Evolutionary conservation across 2,797 vertebrate genomes (phyloP).

Genomic region (Valencia hispanica): DNA sequence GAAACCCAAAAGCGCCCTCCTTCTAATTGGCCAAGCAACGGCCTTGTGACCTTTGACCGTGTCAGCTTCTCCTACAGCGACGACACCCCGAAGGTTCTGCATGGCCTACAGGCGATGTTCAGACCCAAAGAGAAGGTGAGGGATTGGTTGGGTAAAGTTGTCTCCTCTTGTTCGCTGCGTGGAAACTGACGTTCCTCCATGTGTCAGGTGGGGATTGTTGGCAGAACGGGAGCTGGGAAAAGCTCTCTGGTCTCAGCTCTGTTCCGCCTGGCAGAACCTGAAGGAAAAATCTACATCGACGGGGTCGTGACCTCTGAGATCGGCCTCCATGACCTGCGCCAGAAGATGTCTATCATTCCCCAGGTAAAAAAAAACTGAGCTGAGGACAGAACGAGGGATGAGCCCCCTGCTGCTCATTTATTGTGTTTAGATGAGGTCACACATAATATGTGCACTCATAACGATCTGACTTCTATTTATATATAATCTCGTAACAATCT

Average conservation of each 20-base stretch:
- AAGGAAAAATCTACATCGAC: constrained; percentile 92
- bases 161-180: not conserved
- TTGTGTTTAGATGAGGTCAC: too few relatives aligned
- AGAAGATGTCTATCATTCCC: constrained; percentile 45
- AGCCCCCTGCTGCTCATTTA: too few relatives aligned
- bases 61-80: constrained; percentile 88
- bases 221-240: constrained; percentile 93
- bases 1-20: constrained; percentile 86
- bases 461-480: too few relatives aligned
- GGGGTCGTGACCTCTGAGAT: constrained; percentile 89
- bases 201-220: constrained; percentile 89
- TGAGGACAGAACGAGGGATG: too few relatives aligned
- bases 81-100: constrained; percentile 88
- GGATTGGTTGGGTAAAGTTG: not conserved
- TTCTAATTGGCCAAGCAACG: constrained; percentile 87
- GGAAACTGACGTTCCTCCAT: not conserved
- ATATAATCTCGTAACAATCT: too few relatives aligned
- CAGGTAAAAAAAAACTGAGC: constrained; percentile 10
- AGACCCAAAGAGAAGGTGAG: constrained; percentile 90
- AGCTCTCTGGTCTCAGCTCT: constrained; percentile 93
- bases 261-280: constrained; percentile 88
- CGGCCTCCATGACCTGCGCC: constrained; percentile 77
- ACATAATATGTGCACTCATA: too few relatives aligned
- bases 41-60: constrained; percentile 87
- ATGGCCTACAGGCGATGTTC: constrained; percentile 87